Percentiles rank a stretch among this genome's conserved stretches.
These are phyloP conservation scores for Spodoptera frugiperda DNA, from an alignment of 1,140 invertebrate species.

Conservation along the genomic window DNA sequence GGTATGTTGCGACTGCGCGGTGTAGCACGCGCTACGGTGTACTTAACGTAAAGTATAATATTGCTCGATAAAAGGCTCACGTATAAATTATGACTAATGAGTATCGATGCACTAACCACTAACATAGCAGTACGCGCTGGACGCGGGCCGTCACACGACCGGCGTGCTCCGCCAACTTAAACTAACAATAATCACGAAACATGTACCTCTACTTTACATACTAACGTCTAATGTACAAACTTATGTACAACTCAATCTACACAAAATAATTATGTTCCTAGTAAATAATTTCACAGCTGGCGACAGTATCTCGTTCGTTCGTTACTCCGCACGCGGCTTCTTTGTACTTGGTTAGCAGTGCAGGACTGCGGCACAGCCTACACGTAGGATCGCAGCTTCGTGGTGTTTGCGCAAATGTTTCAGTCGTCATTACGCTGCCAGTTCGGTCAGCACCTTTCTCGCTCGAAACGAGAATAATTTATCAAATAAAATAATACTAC, in stretches of 20 bases:
- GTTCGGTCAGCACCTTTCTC: neutral
- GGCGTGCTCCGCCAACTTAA: slow-evolving; percentile 3
- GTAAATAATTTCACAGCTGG: slow-evolving; percentile 16
- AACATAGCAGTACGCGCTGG: slow-evolving; percentile 19
- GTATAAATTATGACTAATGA: slow-evolving; percentile 45
- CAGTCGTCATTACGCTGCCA: too few species aligned
- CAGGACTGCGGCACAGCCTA: too few species aligned
- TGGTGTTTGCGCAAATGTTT: too few species aligned
- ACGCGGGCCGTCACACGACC: slow-evolving; percentile 21
- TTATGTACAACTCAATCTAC: slow-evolving; percentile 33
- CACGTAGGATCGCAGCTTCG: too few species aligned
- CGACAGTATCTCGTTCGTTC: neutral
- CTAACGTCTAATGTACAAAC: slow-evolving; percentile 31
- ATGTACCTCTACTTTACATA: slow-evolving; percentile 22
- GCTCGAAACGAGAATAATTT: neutral
- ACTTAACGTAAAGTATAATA: slow-evolving; percentile 38
- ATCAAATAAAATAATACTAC: slow-evolving; percentile 29
- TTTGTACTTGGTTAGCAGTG: too few species aligned
- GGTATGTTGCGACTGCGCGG: neutral
- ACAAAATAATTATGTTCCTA: slow-evolving; percentile 27
- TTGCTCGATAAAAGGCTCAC: slow-evolving; percentile 30
- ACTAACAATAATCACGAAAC: slow-evolving; percentile 22
- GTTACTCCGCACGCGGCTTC: neutral
- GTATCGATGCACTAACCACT: slow-evolving; percentile 36
- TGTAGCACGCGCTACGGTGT: neutral